These are phyloP conservation scores for Ahaetulla prasina DNA, from an alignment of 2,113 vertebrate genomes.

Conservation along the genomic window DNA sequence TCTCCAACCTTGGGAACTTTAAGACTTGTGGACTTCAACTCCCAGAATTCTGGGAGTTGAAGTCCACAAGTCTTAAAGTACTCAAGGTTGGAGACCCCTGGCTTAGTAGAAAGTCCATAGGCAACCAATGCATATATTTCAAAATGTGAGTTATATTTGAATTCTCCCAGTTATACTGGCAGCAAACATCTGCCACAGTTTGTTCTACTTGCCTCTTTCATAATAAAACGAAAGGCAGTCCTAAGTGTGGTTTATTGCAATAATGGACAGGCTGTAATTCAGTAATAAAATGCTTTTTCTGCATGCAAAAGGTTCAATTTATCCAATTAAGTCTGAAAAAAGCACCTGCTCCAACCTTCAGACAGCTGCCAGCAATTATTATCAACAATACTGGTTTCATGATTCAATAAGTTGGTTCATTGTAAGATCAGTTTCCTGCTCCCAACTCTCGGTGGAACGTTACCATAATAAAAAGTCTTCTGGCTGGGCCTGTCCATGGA, in stretches of 20 bases:
- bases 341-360: neutral
- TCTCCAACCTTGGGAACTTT: too few relatives aligned
- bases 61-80: too few relatives aligned
- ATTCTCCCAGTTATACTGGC: neutral
- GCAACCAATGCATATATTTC: neutral
- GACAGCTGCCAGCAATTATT: neutral
- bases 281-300: neutral
- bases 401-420: neutral
- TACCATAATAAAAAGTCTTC: neutral
- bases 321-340: neutral
- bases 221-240: neutral
- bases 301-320: neutral
- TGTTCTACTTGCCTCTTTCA: neutral
- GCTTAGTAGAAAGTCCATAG: neutral
- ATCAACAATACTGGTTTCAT: neutral
- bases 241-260: neutral
- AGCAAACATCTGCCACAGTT: neutral
- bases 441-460: neutral
- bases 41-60: too few relatives aligned
- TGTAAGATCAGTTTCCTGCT: neutral
- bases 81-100: too few relatives aligned
- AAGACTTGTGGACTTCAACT: too few relatives aligned
- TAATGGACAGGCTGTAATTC: neutral
- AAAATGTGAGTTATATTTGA: neutral
- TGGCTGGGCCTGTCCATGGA: neutral